phyloP scores from a whole-genome alignment of 1,140 invertebrate genomes.

The Drosophila nikananu region DNA sequence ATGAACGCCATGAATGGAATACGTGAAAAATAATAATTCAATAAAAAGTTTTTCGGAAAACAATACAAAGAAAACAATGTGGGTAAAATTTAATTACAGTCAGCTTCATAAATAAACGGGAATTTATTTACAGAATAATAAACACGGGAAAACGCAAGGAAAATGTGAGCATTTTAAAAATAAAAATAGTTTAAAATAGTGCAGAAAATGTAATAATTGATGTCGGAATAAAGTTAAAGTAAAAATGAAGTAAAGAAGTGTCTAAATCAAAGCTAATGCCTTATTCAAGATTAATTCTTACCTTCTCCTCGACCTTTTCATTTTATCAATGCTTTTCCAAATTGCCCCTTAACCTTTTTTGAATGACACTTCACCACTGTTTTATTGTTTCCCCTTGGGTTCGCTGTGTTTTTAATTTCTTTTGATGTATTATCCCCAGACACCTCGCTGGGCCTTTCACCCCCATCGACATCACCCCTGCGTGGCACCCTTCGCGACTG shows the following conservation, averaged over 20 bases:
- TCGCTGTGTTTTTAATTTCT: slow-evolving; percentile 74
- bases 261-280: no score
- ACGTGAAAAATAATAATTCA: background rate
- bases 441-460: slow-evolving; percentile 13
- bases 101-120: background rate
- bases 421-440: slow-evolving; percentile 70
- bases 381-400: slow-evolving; percentile 6
- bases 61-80: slow-evolving; percentile 17
- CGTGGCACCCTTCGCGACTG: background rate
- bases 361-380: slow-evolving; percentile 19
- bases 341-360: slow-evolving; percentile 15
- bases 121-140: background rate
- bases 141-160: background rate
- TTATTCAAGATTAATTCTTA: no score
- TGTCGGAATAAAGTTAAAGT: no score
- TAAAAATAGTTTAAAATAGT: background rate
- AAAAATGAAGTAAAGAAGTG: no score
- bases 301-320: background rate
- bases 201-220: no score
- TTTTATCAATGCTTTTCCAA: background rate
- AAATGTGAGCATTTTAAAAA: background rate
- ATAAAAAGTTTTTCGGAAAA: slow-evolving; percentile 16
- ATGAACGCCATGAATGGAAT: background rate
- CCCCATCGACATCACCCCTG: slow-evolving; percentile 5
- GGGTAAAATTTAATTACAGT: background rate